These are phyloP conservation scores for Cyanistes caeruleus DNA, from an alignment of 2,113 vertebrate genomes.

Conservation along the genomic window DNA sequence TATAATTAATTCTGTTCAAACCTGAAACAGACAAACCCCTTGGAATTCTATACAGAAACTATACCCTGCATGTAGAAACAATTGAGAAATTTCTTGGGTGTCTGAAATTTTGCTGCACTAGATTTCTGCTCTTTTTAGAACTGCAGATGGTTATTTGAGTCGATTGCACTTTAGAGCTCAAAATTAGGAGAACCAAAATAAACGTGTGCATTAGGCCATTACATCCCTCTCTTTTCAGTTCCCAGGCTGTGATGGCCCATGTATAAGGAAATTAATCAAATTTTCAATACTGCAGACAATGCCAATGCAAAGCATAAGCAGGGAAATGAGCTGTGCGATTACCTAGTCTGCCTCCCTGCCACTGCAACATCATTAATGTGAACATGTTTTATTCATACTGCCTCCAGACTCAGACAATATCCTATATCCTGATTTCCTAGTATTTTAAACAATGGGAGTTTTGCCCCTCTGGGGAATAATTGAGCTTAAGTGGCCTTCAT, in stretches of 20 bases:
- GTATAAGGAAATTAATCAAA: background rate
- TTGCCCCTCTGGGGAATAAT: background rate
- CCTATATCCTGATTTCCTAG: background rate
- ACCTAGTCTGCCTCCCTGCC: background rate
- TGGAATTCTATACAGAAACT: background rate
- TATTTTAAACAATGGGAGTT: background rate
- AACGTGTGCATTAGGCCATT: background rate
- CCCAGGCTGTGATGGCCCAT: background rate
- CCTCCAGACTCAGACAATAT: background rate
- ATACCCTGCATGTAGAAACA: background rate
- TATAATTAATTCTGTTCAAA: background rate
- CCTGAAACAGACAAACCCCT: background rate
- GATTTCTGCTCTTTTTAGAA: background rate
- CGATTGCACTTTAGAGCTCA: background rate
- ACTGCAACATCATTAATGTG: background rate
- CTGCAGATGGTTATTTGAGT: background rate
- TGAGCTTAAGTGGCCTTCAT: background rate
- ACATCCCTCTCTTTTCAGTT: background rate
- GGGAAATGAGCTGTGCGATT: background rate
- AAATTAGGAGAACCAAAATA: background rate
- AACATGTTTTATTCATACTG: background rate
- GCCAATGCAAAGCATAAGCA: accelerated
- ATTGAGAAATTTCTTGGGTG: background rate
- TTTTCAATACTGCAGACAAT: background rate
- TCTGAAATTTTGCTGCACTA: background rate